These are phyloP conservation scores for Pterois miles DNA, from an alignment of 2,797 vertebrate genomes.

Conservation along the genomic window DNA sequence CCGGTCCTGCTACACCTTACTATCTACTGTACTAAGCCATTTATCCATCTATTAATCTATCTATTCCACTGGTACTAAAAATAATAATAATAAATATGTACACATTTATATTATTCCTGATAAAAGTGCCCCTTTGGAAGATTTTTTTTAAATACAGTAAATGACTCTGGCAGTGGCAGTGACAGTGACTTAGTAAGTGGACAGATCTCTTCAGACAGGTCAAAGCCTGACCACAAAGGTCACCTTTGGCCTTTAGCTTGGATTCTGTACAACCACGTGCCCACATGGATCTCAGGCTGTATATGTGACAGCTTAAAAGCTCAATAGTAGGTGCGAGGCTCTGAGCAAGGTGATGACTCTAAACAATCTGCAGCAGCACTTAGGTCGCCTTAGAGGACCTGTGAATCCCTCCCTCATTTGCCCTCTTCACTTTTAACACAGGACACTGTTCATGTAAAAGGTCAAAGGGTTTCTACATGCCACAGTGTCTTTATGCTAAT, in stretches of 20 bases:
- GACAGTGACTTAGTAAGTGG: conserved; percentile 1
- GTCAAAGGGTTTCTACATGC: background rate
- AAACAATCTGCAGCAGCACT: background rate
- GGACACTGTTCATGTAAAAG: background rate
- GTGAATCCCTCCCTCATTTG: background rate
- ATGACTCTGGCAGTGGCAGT: background rate
- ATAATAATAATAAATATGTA: no score
- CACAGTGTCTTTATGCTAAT: background rate
- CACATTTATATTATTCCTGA: background rate
- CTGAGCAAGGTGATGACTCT: background rate
- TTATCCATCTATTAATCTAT: background rate
- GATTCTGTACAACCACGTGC: conserved; percentile 8
- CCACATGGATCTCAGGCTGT: conserved; percentile 3
- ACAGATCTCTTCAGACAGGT: conserved; percentile 17
- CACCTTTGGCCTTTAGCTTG: background rate
- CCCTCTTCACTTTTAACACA: background rate
- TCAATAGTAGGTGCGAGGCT: background rate
- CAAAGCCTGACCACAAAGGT: conserved; percentile 5
- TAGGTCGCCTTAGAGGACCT: no score
- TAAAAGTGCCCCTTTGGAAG: background rate
- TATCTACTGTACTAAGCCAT: background rate
- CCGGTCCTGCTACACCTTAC: background rate
- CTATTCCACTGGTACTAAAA: background rate
- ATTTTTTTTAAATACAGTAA: background rate
- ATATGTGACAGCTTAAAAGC: background rate